phyloP scores from a whole-genome alignment of 1,140 invertebrate genomes.

The Daktulosphaira vitifoliae region DNA sequence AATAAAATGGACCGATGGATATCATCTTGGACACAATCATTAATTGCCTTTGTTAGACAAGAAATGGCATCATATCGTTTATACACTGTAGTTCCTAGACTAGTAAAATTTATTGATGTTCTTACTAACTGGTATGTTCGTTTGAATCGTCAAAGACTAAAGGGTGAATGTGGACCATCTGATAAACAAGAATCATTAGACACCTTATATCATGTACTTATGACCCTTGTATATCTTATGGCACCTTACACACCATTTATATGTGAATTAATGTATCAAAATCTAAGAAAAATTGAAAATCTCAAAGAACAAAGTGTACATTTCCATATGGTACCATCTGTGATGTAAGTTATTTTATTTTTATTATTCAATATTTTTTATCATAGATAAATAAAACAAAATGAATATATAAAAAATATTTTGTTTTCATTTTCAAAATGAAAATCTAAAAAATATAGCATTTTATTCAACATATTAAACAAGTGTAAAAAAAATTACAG shows the following conservation, averaged over 20 bases:
- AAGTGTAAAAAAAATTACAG: slow-evolving; percentile 43
- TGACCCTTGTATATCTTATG: slow-evolving; percentile 84
- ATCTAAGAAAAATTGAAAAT: slow-evolving; percentile 49
- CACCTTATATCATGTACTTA: slow-evolving; percentile 80
- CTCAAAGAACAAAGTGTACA: slow-evolving; percentile 65
- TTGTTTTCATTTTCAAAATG: no score
- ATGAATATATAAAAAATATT: no score
- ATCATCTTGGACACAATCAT: slow-evolving; percentile 83
- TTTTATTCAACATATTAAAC: no score
- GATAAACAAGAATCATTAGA: slow-evolving; percentile 79
- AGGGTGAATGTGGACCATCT: slow-evolving; percentile 63
- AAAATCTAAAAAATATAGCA: no score
- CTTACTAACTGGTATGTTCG: slow-evolving; percentile 98
- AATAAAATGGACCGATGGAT: slow-evolving; percentile 99
- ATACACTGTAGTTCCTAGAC: slow-evolving; percentile 87
- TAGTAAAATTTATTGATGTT: slow-evolving; percentile 95
- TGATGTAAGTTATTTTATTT: slow-evolving; percentile 44
- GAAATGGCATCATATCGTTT: slow-evolving; percentile 93
- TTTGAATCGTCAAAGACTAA: slow-evolving; percentile 77
- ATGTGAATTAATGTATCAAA: slow-evolving; percentile 92
- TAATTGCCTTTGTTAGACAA: slow-evolving; percentile 75
- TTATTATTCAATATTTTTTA: no score
- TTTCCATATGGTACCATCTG: slow-evolving; percentile 76
- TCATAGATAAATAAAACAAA: no score
- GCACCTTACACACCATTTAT: slow-evolving; percentile 97